Percentiles rank a stretch among this genome's conserved stretches.
Conservation (phyloP, 1,140 invertebrate species). For the Neoseiulus cucumeris region DNA sequence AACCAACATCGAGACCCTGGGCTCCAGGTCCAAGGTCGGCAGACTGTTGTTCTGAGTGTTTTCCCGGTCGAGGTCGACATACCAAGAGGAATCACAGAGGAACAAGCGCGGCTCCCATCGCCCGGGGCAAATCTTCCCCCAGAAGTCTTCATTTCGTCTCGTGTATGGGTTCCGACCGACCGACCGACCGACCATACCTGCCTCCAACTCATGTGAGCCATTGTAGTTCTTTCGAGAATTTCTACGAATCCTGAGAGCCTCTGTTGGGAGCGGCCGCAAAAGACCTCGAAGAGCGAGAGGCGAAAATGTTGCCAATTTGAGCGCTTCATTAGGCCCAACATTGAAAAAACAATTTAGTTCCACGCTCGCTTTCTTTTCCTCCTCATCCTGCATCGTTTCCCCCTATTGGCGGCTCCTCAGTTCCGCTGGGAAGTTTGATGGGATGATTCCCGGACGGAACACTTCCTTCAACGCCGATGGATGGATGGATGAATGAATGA, state of each 20-base stretch:
- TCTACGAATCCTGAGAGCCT: background rate
- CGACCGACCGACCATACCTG: background rate
- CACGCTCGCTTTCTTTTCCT: background rate
- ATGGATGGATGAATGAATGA: too few relatives aligned
- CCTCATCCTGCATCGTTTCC: background rate
- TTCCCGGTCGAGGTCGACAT: too few relatives aligned
- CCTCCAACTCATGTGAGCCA: background rate
- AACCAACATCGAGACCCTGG: too few relatives aligned
- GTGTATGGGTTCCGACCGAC: background rate
- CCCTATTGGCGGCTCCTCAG: background rate
- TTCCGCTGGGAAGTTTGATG: background rate
- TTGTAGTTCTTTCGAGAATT: background rate
- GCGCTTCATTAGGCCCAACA: background rate
- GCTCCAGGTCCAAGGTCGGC: too few relatives aligned
- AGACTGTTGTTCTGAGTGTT: too few relatives aligned
- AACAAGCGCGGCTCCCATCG: too few relatives aligned
- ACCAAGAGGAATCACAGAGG: too few relatives aligned
- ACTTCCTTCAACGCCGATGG: too few relatives aligned
- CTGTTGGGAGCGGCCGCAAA: background rate
- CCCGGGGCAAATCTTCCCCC: too few relatives aligned
- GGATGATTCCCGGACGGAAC: too few relatives aligned
- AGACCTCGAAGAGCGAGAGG: background rate
- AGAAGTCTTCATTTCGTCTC: background rate
- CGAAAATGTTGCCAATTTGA: constrained; percentile 5
- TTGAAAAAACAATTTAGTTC: background rate